Evolutionary conservation across 2,797 vertebrate species (phyloP).

Genomic region (Falco berigora): DNA sequence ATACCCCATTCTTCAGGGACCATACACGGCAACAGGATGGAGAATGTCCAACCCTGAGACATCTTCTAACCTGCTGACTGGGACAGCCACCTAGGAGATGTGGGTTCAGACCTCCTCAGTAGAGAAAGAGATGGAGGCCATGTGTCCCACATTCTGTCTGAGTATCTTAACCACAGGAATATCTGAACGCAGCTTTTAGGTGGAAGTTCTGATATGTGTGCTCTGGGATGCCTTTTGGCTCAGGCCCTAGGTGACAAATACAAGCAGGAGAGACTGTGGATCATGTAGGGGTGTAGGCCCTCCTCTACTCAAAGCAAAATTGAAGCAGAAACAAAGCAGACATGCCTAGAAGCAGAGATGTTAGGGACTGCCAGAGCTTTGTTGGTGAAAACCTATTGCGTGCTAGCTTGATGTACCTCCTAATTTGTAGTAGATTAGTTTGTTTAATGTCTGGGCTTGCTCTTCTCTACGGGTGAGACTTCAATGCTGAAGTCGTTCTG

Average conservation of each 20-base stretch:
- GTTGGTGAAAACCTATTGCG: neutral
- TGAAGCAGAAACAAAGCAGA: neutral
- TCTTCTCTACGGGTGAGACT: neutral
- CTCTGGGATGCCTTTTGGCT: neutral
- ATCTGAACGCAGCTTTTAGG: neutral
- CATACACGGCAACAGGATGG: accelerated
- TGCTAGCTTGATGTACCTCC: neutral
- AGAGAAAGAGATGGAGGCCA: neutral
- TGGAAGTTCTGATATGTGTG: neutral
- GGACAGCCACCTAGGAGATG: neutral
- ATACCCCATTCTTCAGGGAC: neutral
- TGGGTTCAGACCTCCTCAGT: neutral
- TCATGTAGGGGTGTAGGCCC: neutral
- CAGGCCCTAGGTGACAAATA: neutral
- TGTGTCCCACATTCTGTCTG: neutral
- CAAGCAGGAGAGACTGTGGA: neutral
- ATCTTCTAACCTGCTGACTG: no score
- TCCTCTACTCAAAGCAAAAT: neutral
- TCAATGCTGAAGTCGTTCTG: neutral
- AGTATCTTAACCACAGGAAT: neutral
- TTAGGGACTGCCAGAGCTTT: neutral
- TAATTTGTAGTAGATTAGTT: neutral
- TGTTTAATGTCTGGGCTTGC: neutral
- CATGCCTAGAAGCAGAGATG: neutral
- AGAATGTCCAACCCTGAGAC: neutral